These are phyloP conservation scores for Ichneumoninae sp. DNA, from an alignment of 2,888 invertebrate genomes.

Conservation along the genomic window DNA sequence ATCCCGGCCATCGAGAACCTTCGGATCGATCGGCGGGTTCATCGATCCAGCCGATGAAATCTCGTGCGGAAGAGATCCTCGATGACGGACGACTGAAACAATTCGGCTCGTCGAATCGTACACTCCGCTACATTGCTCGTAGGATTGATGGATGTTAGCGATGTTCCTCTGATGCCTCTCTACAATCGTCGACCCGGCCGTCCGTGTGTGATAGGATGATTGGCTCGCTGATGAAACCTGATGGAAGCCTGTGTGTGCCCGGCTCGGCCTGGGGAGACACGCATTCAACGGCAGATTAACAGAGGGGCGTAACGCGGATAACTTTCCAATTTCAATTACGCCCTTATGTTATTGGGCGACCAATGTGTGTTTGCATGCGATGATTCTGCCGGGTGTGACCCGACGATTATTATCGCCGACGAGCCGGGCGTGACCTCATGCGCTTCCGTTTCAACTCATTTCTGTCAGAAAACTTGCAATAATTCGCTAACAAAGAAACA, in stretches of 20 bases:
- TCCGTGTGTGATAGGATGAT: conserved; percentile 81
- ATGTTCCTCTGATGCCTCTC: conserved; percentile 48
- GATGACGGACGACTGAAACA: conserved; percentile 49
- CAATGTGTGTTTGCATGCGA: conserved; percentile 30
- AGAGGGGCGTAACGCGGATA: conserved; percentile 23
- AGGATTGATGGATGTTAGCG: conserved; percentile 44
- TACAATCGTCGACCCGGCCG: conserved; percentile 57
- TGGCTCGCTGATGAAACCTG: conserved; percentile 81
- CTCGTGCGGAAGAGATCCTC: conserved; percentile 3
- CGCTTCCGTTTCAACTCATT: conserved; percentile 71
- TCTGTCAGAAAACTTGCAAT: background rate
- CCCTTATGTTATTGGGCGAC: background rate
- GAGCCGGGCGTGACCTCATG: conserved; percentile 73
- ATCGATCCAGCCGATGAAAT: conserved; percentile 33
- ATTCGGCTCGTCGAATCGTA: conserved; percentile 60
- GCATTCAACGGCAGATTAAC: background rate
- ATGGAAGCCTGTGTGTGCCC: conserved; percentile 75
- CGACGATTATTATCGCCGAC: conserved; percentile 50
- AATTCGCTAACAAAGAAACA: background rate
- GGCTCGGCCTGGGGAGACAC: conserved; percentile 27
- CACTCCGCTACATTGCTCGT: conserved; percentile 31
- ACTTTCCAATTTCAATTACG: background rate
- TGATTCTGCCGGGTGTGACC: conserved; percentile 50
- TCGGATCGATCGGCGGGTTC: conserved; percentile 43
- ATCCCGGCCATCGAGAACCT: conserved; percentile 19